These are phyloP conservation scores for Siderastrea siderea DNA, from an alignment of 92 coral and sea anemone genomes.

Conservation along the genomic window DNA sequence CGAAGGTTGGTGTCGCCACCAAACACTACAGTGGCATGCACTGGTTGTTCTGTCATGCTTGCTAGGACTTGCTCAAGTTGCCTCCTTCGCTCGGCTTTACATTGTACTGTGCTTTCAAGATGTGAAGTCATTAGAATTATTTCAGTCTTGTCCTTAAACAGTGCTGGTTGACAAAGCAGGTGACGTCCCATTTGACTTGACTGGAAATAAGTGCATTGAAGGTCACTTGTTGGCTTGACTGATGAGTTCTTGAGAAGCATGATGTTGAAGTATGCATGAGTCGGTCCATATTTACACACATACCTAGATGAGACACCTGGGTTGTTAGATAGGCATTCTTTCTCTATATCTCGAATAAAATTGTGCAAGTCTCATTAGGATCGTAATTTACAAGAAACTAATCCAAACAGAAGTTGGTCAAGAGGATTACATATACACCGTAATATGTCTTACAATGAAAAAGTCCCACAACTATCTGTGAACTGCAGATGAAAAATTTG, in stretches of 20 bases:
- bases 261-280: constrained; percentile 76
- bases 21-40: constrained; percentile 73
- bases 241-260: constrained; percentile 77
- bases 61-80: constrained; percentile 76
- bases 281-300: constrained; percentile 27
- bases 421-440: too few species aligned
- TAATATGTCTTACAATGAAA: too few species aligned
- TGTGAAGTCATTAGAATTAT: constrained; percentile 92
- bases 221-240: constrained; percentile 60
- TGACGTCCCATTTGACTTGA: constrained; percentile 91
- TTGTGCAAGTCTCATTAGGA: not conserved
- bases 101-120: constrained; percentile 82
- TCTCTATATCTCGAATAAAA: not conserved
- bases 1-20: constrained; percentile 96
- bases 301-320: not conserved
- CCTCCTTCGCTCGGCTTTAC: constrained; percentile 76
- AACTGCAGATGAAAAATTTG: too few species aligned
- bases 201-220: constrained; percentile 52
- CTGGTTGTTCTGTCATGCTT: constrained; percentile 64
- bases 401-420: too few species aligned
- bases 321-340: not conserved
- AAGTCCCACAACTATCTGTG: too few species aligned
- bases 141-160: constrained; percentile 53
- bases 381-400: too few species aligned
- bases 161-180: constrained; percentile 82